These are phyloP conservation scores for Brachyalestes nurse DNA, from an alignment of 2,797 vertebrate species.

Conservation along the genomic window DNA sequence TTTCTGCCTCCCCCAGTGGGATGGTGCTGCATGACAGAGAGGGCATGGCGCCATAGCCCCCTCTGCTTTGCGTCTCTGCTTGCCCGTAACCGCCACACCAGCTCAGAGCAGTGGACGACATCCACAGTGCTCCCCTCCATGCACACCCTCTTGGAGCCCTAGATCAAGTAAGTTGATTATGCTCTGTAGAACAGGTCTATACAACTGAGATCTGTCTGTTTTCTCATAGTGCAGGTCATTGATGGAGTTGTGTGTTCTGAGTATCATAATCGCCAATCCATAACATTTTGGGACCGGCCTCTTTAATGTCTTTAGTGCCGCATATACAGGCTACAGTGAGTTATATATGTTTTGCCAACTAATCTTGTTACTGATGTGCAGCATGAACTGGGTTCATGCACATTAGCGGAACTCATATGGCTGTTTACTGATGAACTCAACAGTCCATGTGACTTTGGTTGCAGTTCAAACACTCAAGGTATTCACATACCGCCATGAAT, in stretches of 20 bases:
- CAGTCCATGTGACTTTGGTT: background rate
- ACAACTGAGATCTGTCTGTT: background rate
- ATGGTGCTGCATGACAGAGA: constrained; percentile 76
- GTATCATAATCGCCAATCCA: too few species aligned
- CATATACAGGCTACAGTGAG: background rate
- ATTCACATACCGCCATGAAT: too few species aligned
- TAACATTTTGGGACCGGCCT: background rate
- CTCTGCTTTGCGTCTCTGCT: constrained; percentile 18
- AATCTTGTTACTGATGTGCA: background rate
- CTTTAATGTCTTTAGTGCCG: background rate
- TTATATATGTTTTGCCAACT: background rate
- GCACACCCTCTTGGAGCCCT: constrained; percentile 71
- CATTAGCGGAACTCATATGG: background rate
- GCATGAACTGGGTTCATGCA: background rate
- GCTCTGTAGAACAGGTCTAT: background rate
- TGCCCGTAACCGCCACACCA: constrained; percentile 39
- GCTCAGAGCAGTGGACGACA: constrained; percentile 43
- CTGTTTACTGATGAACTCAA: background rate
- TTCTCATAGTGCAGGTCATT: background rate
- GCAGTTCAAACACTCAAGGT: background rate
- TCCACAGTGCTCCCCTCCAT: constrained; percentile 72
- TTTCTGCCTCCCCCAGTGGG: constrained; percentile 67
- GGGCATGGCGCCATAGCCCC: constrained; percentile 71
- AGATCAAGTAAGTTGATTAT: constrained; percentile 69
- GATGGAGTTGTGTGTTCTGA: background rate